Percentiles rank a stretch among this genome's conserved stretches.
These are phyloP conservation scores for Latrodectus hesperus DNA, from an alignment of 2,888 invertebrate species.

Conservation along the genomic window DNA sequence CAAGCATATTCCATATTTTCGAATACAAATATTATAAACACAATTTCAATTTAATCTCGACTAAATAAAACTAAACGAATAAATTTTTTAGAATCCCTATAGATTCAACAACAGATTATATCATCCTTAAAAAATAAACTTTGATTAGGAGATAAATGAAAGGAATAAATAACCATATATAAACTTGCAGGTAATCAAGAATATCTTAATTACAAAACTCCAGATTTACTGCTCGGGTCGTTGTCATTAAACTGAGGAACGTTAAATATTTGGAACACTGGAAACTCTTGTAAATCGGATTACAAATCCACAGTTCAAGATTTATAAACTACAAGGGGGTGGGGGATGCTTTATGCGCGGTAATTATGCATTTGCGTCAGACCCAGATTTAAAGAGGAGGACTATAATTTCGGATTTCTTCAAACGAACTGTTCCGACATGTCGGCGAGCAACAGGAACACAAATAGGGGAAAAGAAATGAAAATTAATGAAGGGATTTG, in stretches of 20 bases:
- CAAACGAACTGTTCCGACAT: neutral
- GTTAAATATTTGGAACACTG: neutral
- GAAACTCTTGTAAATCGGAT: neutral
- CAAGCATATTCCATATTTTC: too few relatives aligned
- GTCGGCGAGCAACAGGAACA: neutral
- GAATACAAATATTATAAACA: too few relatives aligned
- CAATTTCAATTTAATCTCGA: too few relatives aligned
- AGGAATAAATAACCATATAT: too few relatives aligned
- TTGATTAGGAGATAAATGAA: too few relatives aligned
- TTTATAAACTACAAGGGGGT: neutral
- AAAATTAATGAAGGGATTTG: conserved; percentile 2
- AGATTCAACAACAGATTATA: too few relatives aligned
- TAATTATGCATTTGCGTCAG: neutral
- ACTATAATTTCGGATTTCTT: neutral
- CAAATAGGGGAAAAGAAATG: neutral
- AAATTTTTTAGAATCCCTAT: too few relatives aligned
- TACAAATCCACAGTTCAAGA: neutral
- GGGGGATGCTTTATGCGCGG: neutral
- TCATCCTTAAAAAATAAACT: too few relatives aligned
- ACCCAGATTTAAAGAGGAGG: neutral
- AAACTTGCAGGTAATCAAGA: too few relatives aligned
- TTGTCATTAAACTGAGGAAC: neutral
- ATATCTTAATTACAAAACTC: too few relatives aligned
- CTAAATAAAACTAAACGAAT: too few relatives aligned
- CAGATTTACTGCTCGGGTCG: neutral